Evolutionary conservation across 2,888 invertebrate genomes (phyloP).

Genomic region (Ariolimax columbianus): DNA sequence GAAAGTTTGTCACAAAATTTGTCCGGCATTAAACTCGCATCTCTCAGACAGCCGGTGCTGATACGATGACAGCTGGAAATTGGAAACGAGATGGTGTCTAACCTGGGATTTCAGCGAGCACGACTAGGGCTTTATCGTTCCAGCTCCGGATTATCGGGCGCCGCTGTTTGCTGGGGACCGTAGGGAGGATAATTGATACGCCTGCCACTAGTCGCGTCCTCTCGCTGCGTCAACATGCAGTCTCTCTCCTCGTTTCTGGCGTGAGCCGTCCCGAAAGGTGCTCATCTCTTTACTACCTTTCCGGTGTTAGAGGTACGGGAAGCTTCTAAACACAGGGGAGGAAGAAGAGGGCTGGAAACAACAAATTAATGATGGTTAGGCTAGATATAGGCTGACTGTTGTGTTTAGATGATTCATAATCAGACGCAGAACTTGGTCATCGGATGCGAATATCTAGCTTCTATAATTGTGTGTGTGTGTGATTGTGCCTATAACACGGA

Average conservation of each 20-base stretch:
- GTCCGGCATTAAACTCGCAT: background rate
- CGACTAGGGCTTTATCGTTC: background rate
- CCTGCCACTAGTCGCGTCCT: background rate
- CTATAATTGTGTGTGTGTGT: too few relatives aligned
- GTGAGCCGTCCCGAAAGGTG: background rate
- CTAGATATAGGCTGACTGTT: too few relatives aligned
- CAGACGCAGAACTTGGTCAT: too few relatives aligned
- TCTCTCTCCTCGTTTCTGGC: background rate
- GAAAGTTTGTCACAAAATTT: background rate
- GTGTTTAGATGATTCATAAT: too few relatives aligned
- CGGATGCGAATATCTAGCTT: too few relatives aligned
- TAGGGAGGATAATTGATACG: slow-evolving; percentile 17
- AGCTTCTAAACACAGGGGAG: background rate
- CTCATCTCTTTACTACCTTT: background rate
- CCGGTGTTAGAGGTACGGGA: background rate
- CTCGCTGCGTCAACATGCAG: background rate
- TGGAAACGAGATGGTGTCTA: background rate
- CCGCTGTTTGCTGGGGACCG: background rate
- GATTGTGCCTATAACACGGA: too few relatives aligned
- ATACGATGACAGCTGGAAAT: background rate
- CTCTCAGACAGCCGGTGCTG: background rate
- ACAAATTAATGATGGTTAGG: too few relatives aligned
- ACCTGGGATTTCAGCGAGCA: slow-evolving; percentile 13
- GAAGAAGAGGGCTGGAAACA: background rate
- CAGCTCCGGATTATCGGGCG: background rate